Conservation (phyloP, 2,113 vertebrate genomes). For the Nannospalax galili region DNA sequence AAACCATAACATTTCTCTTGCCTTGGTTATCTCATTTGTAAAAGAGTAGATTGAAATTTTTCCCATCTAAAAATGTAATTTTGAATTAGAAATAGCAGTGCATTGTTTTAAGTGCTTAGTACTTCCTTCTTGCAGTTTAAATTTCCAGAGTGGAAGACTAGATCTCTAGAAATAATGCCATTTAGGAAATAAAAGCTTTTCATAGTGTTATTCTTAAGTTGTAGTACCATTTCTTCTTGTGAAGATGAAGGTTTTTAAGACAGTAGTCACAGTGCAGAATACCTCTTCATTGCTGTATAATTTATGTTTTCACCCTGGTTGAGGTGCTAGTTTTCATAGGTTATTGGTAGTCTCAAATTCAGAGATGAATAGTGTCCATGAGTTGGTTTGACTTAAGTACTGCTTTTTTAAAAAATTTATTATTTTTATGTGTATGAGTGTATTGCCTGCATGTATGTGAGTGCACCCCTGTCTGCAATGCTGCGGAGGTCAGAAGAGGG, state of each 20-base stretch:
- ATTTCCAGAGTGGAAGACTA: slow-evolving; percentile 45
- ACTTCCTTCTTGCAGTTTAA: slow-evolving; percentile 30
- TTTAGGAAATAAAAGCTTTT: slow-evolving; percentile 24
- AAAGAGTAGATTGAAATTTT: slow-evolving; percentile 20
- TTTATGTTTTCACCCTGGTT: neutral
- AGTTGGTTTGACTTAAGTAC: slow-evolving; percentile 30
- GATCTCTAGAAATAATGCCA: neutral
- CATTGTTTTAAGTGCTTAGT: neutral
- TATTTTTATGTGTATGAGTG: no score
- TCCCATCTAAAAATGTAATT: slow-evolving; percentile 19
- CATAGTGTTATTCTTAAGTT: neutral
- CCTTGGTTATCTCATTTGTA: neutral
- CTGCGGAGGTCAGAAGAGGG: no score
- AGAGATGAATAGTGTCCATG: neutral
- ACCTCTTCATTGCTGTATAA: neutral
- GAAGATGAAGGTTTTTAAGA: slow-evolving; percentile 52
- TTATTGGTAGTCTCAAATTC: slow-evolving; percentile 45
- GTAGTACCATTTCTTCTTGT: slow-evolving; percentile 7
- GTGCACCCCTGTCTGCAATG: no score
- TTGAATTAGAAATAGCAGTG: slow-evolving; percentile 41
- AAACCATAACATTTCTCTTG: slow-evolving; percentile 51
- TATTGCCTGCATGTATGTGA: no score
- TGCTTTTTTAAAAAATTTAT: no score
- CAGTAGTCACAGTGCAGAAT: neutral
- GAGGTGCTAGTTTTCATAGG: slow-evolving; percentile 46